Conservation (phyloP, 2,113 vertebrate genomes). For the Tringa solitaria region DNA sequence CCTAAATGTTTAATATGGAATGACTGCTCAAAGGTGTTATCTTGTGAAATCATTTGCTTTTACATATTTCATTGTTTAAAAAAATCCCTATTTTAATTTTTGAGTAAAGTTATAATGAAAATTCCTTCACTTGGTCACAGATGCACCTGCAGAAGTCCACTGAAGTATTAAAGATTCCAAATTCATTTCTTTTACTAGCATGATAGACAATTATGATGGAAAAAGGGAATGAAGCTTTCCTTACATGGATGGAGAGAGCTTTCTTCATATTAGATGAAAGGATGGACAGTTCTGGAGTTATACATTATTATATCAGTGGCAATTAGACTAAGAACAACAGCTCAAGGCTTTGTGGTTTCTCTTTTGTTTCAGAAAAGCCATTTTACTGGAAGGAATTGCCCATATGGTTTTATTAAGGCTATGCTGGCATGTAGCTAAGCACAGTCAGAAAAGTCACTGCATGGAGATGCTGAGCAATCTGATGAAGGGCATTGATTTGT, state of each 20-base stretch:
- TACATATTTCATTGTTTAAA: background rate
- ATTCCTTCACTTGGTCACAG: background rate
- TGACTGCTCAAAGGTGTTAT: background rate
- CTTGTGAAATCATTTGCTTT: background rate
- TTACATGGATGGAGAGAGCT: fast-evolving
- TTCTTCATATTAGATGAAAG: background rate
- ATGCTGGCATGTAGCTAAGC: background rate
- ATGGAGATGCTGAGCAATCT: background rate
- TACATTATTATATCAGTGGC: fast-evolving
- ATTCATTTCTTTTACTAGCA: background rate
- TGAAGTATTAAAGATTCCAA: background rate
- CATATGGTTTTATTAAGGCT: background rate
- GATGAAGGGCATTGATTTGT: background rate
- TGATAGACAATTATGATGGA: background rate
- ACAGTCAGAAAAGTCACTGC: background rate
- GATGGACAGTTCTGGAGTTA: background rate
- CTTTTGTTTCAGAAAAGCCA: background rate
- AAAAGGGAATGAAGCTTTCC: background rate
- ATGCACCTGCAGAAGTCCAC: background rate
- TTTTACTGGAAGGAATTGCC: background rate
- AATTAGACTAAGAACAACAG: background rate
- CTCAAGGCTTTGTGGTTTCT: background rate
- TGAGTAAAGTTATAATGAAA: background rate
- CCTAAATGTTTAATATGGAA: constrained; percentile 9
- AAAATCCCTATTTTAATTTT: background rate